phyloP scores from a whole-genome alignment of 2,888 invertebrate genomes.

The Tipula vernalis region DNA sequence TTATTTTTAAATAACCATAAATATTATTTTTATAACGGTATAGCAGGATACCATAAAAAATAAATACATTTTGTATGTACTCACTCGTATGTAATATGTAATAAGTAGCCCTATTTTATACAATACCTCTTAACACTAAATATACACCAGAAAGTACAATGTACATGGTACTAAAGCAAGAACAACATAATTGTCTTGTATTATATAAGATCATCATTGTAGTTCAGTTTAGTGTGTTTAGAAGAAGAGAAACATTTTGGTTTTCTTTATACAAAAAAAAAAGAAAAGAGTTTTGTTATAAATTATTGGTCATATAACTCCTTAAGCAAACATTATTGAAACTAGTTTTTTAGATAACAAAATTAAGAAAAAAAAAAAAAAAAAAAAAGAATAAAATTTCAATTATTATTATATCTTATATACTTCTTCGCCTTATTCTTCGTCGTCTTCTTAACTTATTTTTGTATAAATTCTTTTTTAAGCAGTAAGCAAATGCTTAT shows the following conservation, averaged over 20 bases:
- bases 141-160: not conserved
- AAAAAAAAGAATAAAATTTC: not conserved
- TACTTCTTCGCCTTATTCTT: not conserved
- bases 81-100: not conserved
- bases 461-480: not conserved
- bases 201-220: not conserved
- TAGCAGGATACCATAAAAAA: not conserved
- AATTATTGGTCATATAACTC: constrained; percentile 4
- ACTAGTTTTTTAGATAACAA: constrained; percentile 1
- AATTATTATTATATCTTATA: not conserved
- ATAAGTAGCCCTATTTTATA: not conserved
- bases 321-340: not conserved
- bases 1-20: not conserved
- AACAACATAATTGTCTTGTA: not conserved
- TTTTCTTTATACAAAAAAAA: not conserved
- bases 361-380: not conserved
- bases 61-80: not conserved
- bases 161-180: not conserved
- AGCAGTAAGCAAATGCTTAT: not conserved
- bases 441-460: not conserved
- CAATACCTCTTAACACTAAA: not conserved
- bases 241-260: not conserved
- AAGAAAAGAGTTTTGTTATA: not conserved
- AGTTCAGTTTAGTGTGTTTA: not conserved
- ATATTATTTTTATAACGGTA: not conserved